Evolutionary conservation across 2,797 vertebrate species (phyloP), one percentile per base, ranked within the genome.

Genomic region (Enteromius radiatus): DNA sequence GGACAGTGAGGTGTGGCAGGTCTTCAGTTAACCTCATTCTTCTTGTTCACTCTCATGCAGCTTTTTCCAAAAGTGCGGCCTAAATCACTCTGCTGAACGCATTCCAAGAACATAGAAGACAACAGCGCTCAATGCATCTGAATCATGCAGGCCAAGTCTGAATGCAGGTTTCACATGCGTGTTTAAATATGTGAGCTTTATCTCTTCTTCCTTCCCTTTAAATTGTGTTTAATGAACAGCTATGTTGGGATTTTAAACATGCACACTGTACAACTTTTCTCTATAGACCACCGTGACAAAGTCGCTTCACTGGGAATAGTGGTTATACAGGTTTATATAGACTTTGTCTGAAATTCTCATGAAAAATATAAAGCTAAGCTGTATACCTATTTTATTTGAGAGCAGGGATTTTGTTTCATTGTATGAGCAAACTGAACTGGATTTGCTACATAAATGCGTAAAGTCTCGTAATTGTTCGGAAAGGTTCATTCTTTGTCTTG

Each of bases 51-150:
- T 79, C 5, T 64, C 15, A 68, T 85, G 0, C 89, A 95, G 95
- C 93, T 95, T 81, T 95, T 95, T 84, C 94, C 94, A 1, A 95
- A 95, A 89, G 89, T 93, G 61, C 91, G 93, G 3, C 92, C 94
- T 0, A 95, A 94, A 81, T 91, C 94, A 26, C 91, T 95, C 23
- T 95, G 93, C 86, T 95, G 17, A 70, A 15, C 17, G 52, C 45
- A n/a, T 47, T 41, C 38, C 38, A 61, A 65, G 31, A 45, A 33
- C 52, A 19, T 41, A 3, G 23, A 21, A 26, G n/a, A 38, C 23
- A 28, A 43, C 6, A 52, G 23, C 0, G 14, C 23, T 56, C 47
- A 36, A 31, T 56, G n/a, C 33, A 10, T 31, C 38, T 71, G 52
- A 45, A 71, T 23, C 41, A 41, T 61, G 26, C 11, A 3, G 38